Percentiles rank a stretch among this genome's conserved stretches.
Evolutionary conservation across 1,140 invertebrate genomes (phyloP).

Genomic region (Drosophila saltans): DNA sequence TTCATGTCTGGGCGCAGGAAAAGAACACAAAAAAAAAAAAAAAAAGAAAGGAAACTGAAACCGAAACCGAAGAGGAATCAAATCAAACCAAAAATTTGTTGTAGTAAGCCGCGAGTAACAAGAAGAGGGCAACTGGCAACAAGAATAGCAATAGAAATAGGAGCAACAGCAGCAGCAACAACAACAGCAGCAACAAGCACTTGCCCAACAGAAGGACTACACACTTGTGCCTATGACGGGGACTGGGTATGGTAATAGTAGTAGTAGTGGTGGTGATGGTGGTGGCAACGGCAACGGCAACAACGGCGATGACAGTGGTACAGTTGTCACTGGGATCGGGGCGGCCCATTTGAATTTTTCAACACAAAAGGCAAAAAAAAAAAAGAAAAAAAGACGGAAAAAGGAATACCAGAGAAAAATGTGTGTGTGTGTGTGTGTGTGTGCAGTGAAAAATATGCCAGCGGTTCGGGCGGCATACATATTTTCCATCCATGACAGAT

Average conservation of each 20-base stretch:
- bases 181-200: slow-evolving; percentile 25
- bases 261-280: too few relatives aligned
- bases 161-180: background rate
- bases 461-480: slow-evolving; percentile 8
- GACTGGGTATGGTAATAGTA: background rate
- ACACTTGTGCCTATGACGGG: slow-evolving; percentile 37
- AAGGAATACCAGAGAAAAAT: too few relatives aligned
- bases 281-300: too few relatives aligned
- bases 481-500: slow-evolving; percentile 55
- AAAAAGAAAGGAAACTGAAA: background rate
- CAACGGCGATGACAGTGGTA: slow-evolving; percentile 25
- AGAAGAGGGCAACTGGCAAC: background rate
- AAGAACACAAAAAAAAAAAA: slow-evolving; percentile 21
- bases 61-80: slow-evolving; percentile 16
- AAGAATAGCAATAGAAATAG: too few relatives aligned
- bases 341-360: slow-evolving; percentile 48
- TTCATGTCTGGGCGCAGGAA: slow-evolving; percentile 16
- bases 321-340: slow-evolving; percentile 41
- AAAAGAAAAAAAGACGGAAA: slow-evolving; percentile 3
- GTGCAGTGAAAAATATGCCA: slow-evolving; percentile 30
- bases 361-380: slow-evolving; percentile 23
- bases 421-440: slow-evolving; percentile 1
- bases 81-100: slow-evolving; percentile 47
- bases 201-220: slow-evolving; percentile 11
- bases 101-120: slow-evolving; percentile 2